Evolutionary conservation across 2,797 vertebrate genomes (phyloP).

Genomic region (Gymnocypris eckloni): DNA sequence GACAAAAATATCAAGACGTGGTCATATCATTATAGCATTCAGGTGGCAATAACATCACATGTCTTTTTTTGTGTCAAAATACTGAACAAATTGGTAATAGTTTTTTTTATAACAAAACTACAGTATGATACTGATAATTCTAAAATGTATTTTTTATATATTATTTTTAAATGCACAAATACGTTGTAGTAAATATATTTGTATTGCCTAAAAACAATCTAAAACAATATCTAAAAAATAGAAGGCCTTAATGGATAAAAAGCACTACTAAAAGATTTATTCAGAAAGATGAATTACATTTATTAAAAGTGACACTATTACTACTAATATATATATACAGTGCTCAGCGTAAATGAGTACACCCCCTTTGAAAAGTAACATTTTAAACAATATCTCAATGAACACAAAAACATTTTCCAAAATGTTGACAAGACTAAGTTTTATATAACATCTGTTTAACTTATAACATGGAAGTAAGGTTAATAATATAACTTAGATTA

Average conservation of each 20-base stretch:
- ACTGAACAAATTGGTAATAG: neutral
- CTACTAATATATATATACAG: neutral
- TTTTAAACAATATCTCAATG: too few species aligned
- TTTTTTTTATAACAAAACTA: neutral
- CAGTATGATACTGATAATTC: neutral
- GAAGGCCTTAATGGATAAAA: neutral
- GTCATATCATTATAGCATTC: slow-evolving; percentile 34
- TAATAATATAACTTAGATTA: too few species aligned
- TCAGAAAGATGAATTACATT: neutral
- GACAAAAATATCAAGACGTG: slow-evolving; percentile 24
- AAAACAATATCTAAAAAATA: neutral
- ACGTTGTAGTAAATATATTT: neutral
- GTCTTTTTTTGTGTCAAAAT: neutral
- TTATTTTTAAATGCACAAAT: neutral
- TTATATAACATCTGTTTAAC: too few species aligned
- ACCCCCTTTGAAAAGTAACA: too few species aligned
- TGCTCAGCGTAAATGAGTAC: too few species aligned
- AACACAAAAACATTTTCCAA: too few species aligned
- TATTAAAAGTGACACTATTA: neutral
- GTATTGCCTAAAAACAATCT: neutral
- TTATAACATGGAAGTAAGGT: too few species aligned
- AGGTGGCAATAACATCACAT: neutral
- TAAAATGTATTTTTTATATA: neutral
- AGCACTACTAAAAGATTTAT: neutral
- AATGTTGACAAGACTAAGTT: too few species aligned